A percentile compares a stretch with the other conserved stretches of the same genome.
phyloP scores from a whole-genome alignment of 2,888 invertebrate species.

The Caenorhabditis plicata region DNA sequence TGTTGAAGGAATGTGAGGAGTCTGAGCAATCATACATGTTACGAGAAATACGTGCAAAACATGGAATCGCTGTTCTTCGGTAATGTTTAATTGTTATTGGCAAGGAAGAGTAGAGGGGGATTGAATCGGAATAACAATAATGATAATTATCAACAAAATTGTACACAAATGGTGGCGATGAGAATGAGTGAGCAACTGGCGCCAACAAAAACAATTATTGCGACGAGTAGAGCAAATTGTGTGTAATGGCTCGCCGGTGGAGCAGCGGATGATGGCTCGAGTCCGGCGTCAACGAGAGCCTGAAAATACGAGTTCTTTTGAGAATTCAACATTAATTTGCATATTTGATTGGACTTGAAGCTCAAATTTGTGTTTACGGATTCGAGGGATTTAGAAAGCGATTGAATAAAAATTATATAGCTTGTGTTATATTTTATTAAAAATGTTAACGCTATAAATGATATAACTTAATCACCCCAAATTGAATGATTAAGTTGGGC shows the following conservation, averaged over 20 bases:
- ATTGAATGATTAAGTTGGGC: too few relatives aligned
- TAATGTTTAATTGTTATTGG: not conserved
- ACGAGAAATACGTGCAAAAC: too few relatives aligned
- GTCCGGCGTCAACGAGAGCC: slow-evolving; percentile 43
- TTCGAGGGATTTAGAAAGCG: not conserved
- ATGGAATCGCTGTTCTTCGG: slow-evolving; percentile 26
- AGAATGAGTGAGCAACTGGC: slow-evolving; percentile 55
- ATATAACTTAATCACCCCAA: too few relatives aligned
- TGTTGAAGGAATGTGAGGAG: slow-evolving; percentile 14
- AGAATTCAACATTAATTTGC: too few relatives aligned
- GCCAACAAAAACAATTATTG: slow-evolving; percentile 54
- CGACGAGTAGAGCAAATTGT: slow-evolving; percentile 53
- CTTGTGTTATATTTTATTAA: too few relatives aligned
- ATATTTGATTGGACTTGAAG: too few relatives aligned
- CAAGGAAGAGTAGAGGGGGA: not conserved
- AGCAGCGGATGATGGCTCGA: slow-evolving; percentile 42
- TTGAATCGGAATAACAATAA: slow-evolving; percentile 1
- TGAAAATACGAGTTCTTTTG: too few relatives aligned
- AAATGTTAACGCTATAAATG: too few relatives aligned
- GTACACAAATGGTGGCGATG: slow-evolving; percentile 56
- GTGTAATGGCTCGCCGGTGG: slow-evolving; percentile 48
- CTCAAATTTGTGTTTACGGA: too few relatives aligned
- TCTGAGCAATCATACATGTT: too few relatives aligned
- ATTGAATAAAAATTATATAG: not conserved
- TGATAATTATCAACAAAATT: slow-evolving; percentile 42